Conservation (phyloP, 2,888 invertebrate species). For the Athetis lepigone region DNA sequence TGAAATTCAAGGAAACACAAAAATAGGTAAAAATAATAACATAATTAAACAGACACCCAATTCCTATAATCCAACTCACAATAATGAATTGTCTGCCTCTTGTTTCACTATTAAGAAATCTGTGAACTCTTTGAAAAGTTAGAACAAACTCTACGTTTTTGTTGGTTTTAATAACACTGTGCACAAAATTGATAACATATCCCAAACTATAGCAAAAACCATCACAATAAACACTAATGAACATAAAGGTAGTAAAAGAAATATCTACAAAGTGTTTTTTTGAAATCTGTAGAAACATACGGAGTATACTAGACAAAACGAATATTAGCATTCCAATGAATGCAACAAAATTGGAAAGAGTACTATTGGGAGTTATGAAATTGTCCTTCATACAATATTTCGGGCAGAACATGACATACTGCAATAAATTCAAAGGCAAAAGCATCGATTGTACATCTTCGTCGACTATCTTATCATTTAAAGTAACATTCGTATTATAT, state of each 20-base stretch:
- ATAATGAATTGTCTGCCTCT: neutral
- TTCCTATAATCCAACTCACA: neutral
- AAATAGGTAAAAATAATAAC: neutral
- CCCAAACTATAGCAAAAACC: neutral
- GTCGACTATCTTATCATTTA: neutral
- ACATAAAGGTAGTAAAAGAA: neutral
- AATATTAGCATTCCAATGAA: neutral
- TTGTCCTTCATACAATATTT: conserved; percentile 16
- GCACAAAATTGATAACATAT: neutral
- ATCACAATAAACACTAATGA: neutral
- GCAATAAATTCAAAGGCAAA: conserved; percentile 30
- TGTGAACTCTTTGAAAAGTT: neutral
- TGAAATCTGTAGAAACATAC: neutral
- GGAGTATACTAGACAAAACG: neutral
- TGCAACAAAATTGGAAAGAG: neutral
- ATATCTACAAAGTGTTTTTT: neutral
- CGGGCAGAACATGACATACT: conserved; percentile 1
- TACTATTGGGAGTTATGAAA: neutral
- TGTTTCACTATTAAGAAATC: neutral
- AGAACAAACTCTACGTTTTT: neutral
- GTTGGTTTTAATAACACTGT: neutral
- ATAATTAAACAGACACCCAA: neutral
- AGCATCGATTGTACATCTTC: conserved; percentile 37
- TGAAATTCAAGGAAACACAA: neutral
- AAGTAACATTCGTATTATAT: neutral